Evolutionary conservation across 2,797 vertebrate species (phyloP), one percentile per base, ranked within the genome.

Genomic region (Atherinosoma microstoma): DNA sequence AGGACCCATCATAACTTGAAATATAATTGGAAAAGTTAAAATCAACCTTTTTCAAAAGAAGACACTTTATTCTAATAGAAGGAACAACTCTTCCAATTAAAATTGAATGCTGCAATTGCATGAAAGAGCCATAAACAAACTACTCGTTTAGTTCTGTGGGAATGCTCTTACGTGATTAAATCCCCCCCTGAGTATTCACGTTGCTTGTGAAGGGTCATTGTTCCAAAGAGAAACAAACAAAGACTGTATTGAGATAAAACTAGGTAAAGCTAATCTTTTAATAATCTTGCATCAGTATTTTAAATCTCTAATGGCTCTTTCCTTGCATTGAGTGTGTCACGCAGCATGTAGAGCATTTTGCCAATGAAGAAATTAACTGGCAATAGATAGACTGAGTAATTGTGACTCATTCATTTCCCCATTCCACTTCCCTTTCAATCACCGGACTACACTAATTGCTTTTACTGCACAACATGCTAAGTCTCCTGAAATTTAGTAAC

Each of bases 261-360:
- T 91, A 87, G 79, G 89, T 92, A 82, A 91, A 90, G 87, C 88
- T 94, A 94, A 94, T 94, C 92, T 92, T 91, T 91, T 94, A 94
- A 94, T 93, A 93, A 91, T 89, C 85, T 92, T 91, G 87, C 90
- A 90, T 90, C 87, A 84, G 75, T 83, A 90, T 89, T 75, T 49
- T 72, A 78, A 82, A 76, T 89, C 77, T 67, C 62, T 89, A 83
- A 80, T 91, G 86, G 84, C 75, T 53, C 64, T 61, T 78, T 75
- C 75, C 73, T 64, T 84, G 60, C 70, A 45, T 76, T 79, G 75
- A 71, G 64, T 72, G 70, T 42, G 60, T 80, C 77, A 89, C 70
- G 12, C 67, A 72, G 83, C 74, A 69, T 71, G 83, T 64, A 82
- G 73, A 91, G 74, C 76, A 66, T 80, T 88, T 77, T n/a, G 1